Base-by-base conservation (phyloP, 2,888 invertebrate species). In the Dynastes grantii region DNA sequence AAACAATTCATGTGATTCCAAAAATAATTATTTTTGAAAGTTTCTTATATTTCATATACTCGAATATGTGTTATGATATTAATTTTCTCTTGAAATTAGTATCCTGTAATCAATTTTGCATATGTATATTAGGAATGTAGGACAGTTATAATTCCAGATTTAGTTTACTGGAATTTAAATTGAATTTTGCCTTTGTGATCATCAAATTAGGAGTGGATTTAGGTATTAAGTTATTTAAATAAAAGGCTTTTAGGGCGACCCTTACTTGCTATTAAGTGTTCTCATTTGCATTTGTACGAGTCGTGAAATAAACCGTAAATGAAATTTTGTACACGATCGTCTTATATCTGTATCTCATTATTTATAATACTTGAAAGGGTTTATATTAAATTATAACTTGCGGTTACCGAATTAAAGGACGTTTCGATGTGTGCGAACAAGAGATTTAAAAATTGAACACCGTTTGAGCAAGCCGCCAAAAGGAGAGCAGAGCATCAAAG, bases 391-490 rank as follows among this genome's bases (percentile, higher is more conserved):
- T 32, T 63, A 13, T 63, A 63, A 13, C n/a, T 63, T 29, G 63
- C n/a, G 32, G 11, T 29, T 63, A 63, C 27, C 32, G 29, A 8
- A 13, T 63, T 29, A 13, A 8, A 63, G 27, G 29, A 32, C 3
- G 27, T 63, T 63, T 32, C 2, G 27, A 55, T 8, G 13, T 8
- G 55, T 55, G 53, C 29, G 8, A n/a, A 55, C n/a, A 71, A 55
- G 37, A 16, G 22, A n/a, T 55, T n/a, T 71, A 55, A 71, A 71
- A 71, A 37, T 37, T 32, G 16, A 55, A 71, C 37, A 53, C 37
- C 32, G 55, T 71, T 55, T 37, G 45, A 45, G 4, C 71, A 55
- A n/a, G 45, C 9, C 27, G 8, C 5, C 2, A 40, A 75, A 61
- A 16, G 16, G 58, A 2, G 16, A 32, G 40, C 37, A 51, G 51